Base-by-base conservation (phyloP, 2,113 vertebrate species). In the Microcebus tavaratra region DNA sequence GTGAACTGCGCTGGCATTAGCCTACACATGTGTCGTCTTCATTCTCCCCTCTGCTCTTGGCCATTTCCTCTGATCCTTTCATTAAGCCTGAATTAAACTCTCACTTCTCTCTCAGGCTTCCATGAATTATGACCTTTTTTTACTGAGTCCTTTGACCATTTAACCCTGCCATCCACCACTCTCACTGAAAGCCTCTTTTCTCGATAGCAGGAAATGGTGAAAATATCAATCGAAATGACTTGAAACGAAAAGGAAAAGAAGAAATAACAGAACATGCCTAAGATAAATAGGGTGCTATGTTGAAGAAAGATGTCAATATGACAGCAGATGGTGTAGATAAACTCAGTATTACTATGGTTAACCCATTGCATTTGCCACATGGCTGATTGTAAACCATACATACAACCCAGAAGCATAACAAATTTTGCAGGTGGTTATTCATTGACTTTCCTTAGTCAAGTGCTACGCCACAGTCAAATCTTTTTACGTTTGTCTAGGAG, bases 321-420 rank as follows among this genome's bases (percentile, higher is more conserved):
- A 73, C 31, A 96, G 57, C 87, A 95, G 68, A 91, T 96, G 90
- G 79, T 42, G 0, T 53, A 91, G 82, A 91, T 72, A 75, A 97
- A 96, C 68, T 90, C 82, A 61, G 42, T n/a, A 73, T 79, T 72
- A 72, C 85, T 48, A 73, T 6, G 39, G 61, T 78, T 68, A 65
- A 59, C 61, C 34, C 45, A 10, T 7, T 96, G 29, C 53, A 83
- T 73, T 68, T 93, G 79, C 48, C 87, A 91, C 86, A 57, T 91
- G 87, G 59, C 29, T 39, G 39, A 65, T 8, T 57, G 29, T 63
- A 85, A 95, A 88, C 23, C 27, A 79, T 14, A 68, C 23, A 25
- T 12, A 88, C 11, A 82, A 82, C 31, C 82, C 29, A 61, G 36
- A 81, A 72, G 17, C 53, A 67, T 34, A 85, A 39, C 39, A 89